These are phyloP conservation scores for Heteromormyrus szaboi DNA, from an alignment of 2,797 vertebrate genomes.

Conservation along the genomic window DNA sequence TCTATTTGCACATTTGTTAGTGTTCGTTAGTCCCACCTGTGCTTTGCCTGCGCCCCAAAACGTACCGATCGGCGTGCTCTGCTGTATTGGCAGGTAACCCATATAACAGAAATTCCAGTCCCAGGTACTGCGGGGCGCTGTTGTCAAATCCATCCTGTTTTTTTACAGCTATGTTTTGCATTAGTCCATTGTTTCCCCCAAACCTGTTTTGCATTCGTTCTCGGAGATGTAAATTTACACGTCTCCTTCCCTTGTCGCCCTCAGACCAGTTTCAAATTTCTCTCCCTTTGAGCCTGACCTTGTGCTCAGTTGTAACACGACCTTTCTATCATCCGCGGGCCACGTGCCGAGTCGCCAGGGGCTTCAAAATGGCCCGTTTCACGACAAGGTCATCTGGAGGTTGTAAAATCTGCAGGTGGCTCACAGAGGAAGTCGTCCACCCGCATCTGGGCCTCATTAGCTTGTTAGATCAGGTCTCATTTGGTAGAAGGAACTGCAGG, in stretches of 20 bases:
- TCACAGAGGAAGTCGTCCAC: not conserved
- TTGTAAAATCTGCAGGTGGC: not conserved
- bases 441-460: not conserved
- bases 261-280: not conserved
- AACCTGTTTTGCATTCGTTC: not conserved
- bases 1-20: not conserved
- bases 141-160: not conserved
- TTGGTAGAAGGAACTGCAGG: not conserved
- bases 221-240: not conserved
- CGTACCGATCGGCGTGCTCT: not conserved
- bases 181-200: not conserved
- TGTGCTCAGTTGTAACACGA: not conserved
- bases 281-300: not conserved
- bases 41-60: not conserved
- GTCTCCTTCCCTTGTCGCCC: not conserved
- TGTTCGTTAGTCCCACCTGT: not conserved
- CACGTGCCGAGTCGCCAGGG: not conserved
- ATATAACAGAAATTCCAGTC: not conserved
- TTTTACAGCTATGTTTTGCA: not conserved
- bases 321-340: not conserved
- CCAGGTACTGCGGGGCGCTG: not conserved
- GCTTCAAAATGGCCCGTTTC: not conserved
- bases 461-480: not conserved
- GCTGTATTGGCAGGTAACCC: not conserved
- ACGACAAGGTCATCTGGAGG: conserved; percentile 30